Base-by-base conservation (phyloP, 2,888 invertebrate genomes). In the Limnephilus rhombicus region DNA sequence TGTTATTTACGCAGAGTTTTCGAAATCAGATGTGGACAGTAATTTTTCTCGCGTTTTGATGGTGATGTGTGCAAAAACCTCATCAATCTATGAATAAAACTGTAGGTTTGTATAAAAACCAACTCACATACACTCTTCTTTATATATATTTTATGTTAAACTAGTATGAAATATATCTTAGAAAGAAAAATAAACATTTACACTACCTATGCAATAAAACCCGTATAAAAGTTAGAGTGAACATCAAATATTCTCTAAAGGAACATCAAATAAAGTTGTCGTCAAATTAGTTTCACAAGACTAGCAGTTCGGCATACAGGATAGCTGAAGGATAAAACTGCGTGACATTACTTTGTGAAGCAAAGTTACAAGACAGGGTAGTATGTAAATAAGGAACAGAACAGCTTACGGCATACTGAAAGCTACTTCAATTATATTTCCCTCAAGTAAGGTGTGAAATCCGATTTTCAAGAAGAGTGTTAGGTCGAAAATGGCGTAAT, bases 271-370 rank as follows among this genome's bases (percentile, higher is more conserved):
- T 68, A 24, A 24, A 68, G 37, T 83, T 34, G 37, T 83, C 37
- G 37, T 83, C 37, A 83, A 37, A 37, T 83, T 83, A 83, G 37
- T 83, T 83, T 83, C 3, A 34, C 18, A 37, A 34, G 68, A 68
- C 68, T 24, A 37, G 24, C 83, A 83, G 82, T 83, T 37, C 83
- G 37, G 31, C 15, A 83, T 37, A 83, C 18, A 83, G 13, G 49
- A 34, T 12, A 83, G 34, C 15, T 15, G 83, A 13, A 83, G 13
- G 37, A 37, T 24, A 34, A 83, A 83, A 15, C 37, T 83, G 83
- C 37, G 37, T 83, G 83, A 37, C 37, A 37, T 88, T 68, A 68
- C 31, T 88, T 68, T 88, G 34, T 88, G 29, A 88, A 68, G 53
- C 83, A 41, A 83, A 37, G 24, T 83, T 24, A 24, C 68, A 68